These are phyloP conservation scores for Distichodus sexfasciatus DNA, from an alignment of 2,797 vertebrate species.

Conservation along the genomic window DNA sequence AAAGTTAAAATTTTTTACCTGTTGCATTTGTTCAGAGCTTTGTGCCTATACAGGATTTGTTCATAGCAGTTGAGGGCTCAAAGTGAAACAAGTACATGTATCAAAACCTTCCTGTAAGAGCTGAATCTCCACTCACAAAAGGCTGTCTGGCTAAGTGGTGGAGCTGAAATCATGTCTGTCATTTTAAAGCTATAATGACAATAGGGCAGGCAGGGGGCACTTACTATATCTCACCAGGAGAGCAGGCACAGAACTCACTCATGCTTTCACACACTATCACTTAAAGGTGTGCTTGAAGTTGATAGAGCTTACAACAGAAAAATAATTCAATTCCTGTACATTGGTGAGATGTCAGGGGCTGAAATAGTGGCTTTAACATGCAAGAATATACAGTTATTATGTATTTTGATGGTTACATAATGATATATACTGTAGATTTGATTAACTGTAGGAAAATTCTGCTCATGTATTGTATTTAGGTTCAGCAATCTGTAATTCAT, in stretches of 20 bases:
- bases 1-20: too few relatives aligned
- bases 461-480: too few relatives aligned
- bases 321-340: too few relatives aligned
- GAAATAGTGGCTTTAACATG: too few relatives aligned
- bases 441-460: too few relatives aligned
- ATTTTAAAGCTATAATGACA: slow-evolving; percentile 15
- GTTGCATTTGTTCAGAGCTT: not conserved
- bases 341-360: too few relatives aligned
- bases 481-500: too few relatives aligned
- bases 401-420: too few relatives aligned
- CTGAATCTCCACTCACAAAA: not conserved
- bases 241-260: not conserved
- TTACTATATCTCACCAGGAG: slow-evolving; percentile 14
- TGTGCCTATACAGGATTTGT: not conserved
- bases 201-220: not conserved
- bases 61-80: slow-evolving; percentile 12
- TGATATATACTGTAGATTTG: too few relatives aligned
- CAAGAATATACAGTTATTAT: too few relatives aligned
- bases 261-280: not conserved
- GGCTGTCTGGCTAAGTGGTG: not conserved
- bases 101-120: not conserved
- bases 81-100: slow-evolving; percentile 15
- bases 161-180: not conserved
- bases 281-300: too few relatives aligned
- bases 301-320: not conserved